Evolutionary conservation across 2,797 vertebrate species (phyloP), one percentile per base, ranked within the genome.

Genomic region (Brotula barbata): DNA sequence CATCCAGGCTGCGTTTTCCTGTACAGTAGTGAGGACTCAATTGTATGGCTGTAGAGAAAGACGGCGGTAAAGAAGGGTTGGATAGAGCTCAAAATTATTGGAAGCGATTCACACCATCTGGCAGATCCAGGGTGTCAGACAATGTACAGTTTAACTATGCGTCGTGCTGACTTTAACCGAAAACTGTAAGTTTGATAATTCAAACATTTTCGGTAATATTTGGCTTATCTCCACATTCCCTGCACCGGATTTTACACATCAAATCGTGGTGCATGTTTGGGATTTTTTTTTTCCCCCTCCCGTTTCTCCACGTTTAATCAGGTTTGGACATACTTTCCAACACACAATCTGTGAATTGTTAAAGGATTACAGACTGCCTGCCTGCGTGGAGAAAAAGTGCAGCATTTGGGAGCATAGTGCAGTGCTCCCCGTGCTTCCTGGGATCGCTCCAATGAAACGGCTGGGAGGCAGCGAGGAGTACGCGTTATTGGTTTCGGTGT

Each of bases 331-430:
- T 65, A 75, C 28, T 60, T 85, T 78, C 60, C 68, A 62, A 78
- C 2, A 10, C 60, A 80, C 76, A 84, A 77, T 79, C 80, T 82
- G 71, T 44, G 48, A 78, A 84, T 82, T 79, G 81, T 86, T 82
- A 74, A 72, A 84, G 73, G 80, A 81, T 85, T 81, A 80, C 49
- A 53, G 63, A 33, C 42, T 43, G 73, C 57, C 51, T 61, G 58
- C 64, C 49, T 60, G 58, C 53, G 14, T 77, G 64, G 67, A 64
- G 65, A 78, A 77, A 73, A 71, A 49, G 78, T 72, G n/a, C n/a
- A n/a, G n/a, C n/a, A n/a, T n/a, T n/a, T n/a, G 68, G 57, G 59
- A 80, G 65, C 51, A 20, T 37, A 64, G 45, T 31, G 40, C 42
- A 49, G 52, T 2, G 2, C 21, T 67, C 56, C 62, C 28, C 67